Conservation (phyloP, 2,113 vertebrate genomes). For the Zosterops hypoxanthus region DNA sequence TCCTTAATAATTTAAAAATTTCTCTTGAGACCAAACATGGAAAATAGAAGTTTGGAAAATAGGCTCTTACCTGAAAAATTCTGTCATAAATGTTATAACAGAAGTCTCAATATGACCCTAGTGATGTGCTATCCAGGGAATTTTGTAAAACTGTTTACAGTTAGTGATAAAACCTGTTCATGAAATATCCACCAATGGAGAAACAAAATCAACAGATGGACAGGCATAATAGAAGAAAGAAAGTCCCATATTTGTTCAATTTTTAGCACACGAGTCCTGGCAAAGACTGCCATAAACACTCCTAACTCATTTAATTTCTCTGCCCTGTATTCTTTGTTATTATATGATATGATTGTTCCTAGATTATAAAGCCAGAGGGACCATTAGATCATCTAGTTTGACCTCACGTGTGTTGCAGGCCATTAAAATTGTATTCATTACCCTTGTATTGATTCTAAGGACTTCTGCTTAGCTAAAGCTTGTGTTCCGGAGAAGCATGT, state of each 20-base stretch:
- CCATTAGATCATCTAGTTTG: background rate
- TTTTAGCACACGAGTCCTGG: background rate
- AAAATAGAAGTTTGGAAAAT: background rate
- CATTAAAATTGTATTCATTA: conserved; percentile 42
- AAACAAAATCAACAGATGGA: background rate
- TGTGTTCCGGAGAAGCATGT: background rate
- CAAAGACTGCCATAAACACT: background rate
- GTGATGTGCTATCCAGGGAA: background rate
- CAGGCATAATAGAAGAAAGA: background rate
- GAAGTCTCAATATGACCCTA: background rate
- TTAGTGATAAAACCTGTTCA: background rate
- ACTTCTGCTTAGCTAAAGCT: background rate
- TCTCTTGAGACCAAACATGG: background rate
- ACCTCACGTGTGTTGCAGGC: background rate
- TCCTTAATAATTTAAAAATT: background rate
- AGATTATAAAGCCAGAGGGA: background rate
- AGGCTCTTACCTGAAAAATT: background rate
- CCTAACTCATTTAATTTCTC: background rate
- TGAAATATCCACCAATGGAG: background rate
- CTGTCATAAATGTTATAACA: background rate
- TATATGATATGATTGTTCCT: background rate
- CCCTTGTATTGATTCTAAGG: conserved; percentile 1
- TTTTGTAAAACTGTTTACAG: background rate
- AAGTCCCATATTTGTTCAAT: background rate
- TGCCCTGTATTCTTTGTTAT: background rate